These are phyloP conservation scores for Sclerurus mexicanus DNA, from an alignment of 2,113 vertebrate species.

Conservation along the genomic window DNA sequence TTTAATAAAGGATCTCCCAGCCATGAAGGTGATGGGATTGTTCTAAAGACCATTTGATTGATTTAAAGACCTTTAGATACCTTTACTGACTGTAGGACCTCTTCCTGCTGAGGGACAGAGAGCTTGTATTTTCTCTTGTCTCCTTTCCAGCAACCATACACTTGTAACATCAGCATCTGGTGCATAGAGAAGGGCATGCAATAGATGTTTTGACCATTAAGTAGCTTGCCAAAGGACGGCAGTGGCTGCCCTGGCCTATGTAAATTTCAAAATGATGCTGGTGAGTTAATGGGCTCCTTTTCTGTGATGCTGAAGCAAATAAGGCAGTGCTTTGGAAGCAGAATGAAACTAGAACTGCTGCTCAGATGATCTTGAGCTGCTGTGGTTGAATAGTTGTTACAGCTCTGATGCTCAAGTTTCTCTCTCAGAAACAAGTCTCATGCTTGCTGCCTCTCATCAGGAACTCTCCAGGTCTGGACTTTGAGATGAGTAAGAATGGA, in stretches of 20 bases:
- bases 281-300: background rate
- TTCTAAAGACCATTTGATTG: background rate
- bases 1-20: background rate
- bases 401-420: constrained; percentile 33
- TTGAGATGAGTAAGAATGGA: background rate
- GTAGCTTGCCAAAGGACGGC: background rate
- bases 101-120: background rate
- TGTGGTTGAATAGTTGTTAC: background rate
- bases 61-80: background rate
- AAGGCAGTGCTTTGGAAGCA: background rate
- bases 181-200: background rate
- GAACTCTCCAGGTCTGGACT: background rate
- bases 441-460: background rate
- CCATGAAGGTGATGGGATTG: background rate
- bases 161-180: background rate
- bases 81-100: background rate
- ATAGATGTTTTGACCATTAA: background rate
- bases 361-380: background rate
- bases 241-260: background rate
- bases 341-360: background rate
- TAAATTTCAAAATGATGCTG: background rate
- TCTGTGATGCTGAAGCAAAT: background rate
- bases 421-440: background rate
- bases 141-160: background rate
- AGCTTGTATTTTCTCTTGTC: background rate